Conservation (phyloP, 2,888 invertebrate species). For the Spatulosminthurus flaviceps region DNA sequence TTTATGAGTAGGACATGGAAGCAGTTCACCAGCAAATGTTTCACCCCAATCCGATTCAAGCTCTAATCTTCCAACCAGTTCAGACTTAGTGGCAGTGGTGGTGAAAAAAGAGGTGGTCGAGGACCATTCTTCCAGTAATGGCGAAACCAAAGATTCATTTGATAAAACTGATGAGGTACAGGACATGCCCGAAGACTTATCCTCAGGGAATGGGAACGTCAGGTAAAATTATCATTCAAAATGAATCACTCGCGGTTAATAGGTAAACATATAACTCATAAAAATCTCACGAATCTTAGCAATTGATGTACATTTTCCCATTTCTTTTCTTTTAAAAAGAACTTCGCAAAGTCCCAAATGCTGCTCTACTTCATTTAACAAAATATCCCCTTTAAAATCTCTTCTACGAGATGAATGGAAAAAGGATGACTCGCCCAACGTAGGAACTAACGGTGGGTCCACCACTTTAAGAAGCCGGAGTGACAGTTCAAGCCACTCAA, state of each 20-base stretch:
- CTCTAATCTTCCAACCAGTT: slow-evolving; percentile 77
- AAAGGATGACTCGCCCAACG: slow-evolving; percentile 68
- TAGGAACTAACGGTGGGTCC: slow-evolving; percentile 43
- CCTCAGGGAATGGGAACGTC: slow-evolving; percentile 21
- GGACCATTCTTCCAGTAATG: slow-evolving; percentile 51
- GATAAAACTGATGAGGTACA: slow-evolving; percentile 54
- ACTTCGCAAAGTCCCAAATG: slow-evolving; percentile 58
- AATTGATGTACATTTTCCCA: too few relatives aligned
- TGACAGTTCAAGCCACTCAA: slow-evolving; percentile 39
- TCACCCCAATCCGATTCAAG: slow-evolving; percentile 85
- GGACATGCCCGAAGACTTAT: slow-evolving; percentile 63
- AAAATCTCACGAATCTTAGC: too few relatives aligned
- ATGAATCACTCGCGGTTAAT: not conserved
- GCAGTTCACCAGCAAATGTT: slow-evolving; percentile 66
- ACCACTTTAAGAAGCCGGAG: slow-evolving; percentile 42
- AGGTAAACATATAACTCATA: too few relatives aligned
- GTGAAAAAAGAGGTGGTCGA: slow-evolving; percentile 60
- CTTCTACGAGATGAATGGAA: slow-evolving; percentile 84
- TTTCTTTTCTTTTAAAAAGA: slow-evolving; percentile 32
- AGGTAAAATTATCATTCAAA: slow-evolving; percentile 19
- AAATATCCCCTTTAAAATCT: slow-evolving; percentile 84
- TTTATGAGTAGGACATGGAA: slow-evolving; percentile 68
- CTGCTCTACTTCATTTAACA: slow-evolving; percentile 58
- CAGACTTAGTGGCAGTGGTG: slow-evolving; percentile 55
- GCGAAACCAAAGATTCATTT: slow-evolving; percentile 55